A percentile compares a stretch with the other conserved stretches of the same genome.
Evolutionary conservation across 1,140 invertebrate species (phyloP).

Genomic region (Drosophila virilis): DNA sequence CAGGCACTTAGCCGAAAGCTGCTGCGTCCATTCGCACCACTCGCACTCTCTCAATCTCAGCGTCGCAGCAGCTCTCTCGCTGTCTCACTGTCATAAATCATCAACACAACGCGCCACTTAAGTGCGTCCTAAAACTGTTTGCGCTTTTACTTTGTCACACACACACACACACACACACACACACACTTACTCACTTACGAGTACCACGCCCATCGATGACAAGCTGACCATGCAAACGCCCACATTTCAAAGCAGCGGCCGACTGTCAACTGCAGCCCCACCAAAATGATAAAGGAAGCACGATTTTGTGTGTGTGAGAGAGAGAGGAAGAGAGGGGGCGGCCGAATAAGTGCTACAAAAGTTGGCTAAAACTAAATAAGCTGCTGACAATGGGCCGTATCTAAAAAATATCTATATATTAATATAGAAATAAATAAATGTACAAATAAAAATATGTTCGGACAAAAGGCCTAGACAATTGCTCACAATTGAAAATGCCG

Average conservation of each 20-base stretch:
- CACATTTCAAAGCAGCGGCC: constrained; percentile 47
- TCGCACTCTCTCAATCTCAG: not conserved
- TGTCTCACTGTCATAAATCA: constrained; percentile 72
- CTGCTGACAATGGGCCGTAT: constrained; percentile 41
- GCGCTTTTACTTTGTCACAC: constrained; percentile 56
- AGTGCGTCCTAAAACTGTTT: constrained; percentile 78
- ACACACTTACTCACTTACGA: not conserved
- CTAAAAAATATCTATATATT: constrained; percentile 38
- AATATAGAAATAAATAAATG: constrained; percentile 24
- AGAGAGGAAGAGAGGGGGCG: too few species aligned
- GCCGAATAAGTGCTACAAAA: constrained; percentile 18
- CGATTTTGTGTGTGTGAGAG: not conserved
- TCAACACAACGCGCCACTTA: constrained; percentile 79
- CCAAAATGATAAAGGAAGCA: constrained; percentile 21
- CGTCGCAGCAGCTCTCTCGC: not conserved
- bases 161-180: constrained; percentile 5
- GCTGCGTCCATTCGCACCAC: constrained; percentile 7
- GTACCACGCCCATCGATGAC: constrained; percentile 58
- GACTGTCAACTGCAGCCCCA: constrained; percentile 64
- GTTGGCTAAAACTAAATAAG: constrained; percentile 47
- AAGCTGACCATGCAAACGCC: constrained; percentile 65
- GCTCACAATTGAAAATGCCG: constrained; percentile 55
- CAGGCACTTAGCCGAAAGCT: constrained; percentile 36
- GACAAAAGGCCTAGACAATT: constrained; percentile 47
- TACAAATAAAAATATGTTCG: constrained; percentile 24